These are phyloP conservation scores for Macrosteles quadrilineatus DNA, from an alignment of 1,140 invertebrate genomes.

Conservation along the genomic window DNA sequence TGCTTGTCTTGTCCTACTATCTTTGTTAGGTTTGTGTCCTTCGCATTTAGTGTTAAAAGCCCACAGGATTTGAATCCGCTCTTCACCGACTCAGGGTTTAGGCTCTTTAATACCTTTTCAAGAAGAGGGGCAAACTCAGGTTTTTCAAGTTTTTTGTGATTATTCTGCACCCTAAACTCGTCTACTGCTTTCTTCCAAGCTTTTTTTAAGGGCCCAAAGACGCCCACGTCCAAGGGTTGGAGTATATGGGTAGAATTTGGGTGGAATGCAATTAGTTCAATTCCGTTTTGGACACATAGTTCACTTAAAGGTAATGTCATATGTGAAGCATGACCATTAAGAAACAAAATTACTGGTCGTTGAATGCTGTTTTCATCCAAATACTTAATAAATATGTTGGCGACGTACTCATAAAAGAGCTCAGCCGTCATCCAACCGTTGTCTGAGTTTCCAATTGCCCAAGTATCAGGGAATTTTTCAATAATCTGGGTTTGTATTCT, in stretches of 20 bases:
- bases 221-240: too few relatives aligned
- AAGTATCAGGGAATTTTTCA: too few relatives aligned
- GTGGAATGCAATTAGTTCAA: too few relatives aligned
- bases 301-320: conserved; percentile 47
- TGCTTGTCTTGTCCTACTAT: too few relatives aligned
- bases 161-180: too few relatives aligned
- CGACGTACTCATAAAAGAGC: conserved; percentile 46
- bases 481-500: too few relatives aligned
- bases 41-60: conserved; percentile 46
- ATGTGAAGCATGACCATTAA: conserved; percentile 45
- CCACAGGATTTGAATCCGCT: conserved; percentile 48
- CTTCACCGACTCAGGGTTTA: conserved; percentile 42
- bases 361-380: conserved; percentile 44
- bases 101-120: conserved; percentile 37
- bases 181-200: too few relatives aligned
- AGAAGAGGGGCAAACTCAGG: conserved; percentile 47
- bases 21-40: conserved; percentile 45
- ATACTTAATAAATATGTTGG: conserved; percentile 44
- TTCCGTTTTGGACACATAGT: conserved; percentile 52
- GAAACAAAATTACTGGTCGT: conserved; percentile 48
- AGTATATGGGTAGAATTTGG: too few relatives aligned
- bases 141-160: conserved; percentile 45
- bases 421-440: conserved; percentile 47
- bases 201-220: too few relatives aligned
- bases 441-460: conserved; percentile 41